phyloP scores from a whole-genome alignment of 2,797 vertebrate species.

The Crocidura indochinensis region DNA sequence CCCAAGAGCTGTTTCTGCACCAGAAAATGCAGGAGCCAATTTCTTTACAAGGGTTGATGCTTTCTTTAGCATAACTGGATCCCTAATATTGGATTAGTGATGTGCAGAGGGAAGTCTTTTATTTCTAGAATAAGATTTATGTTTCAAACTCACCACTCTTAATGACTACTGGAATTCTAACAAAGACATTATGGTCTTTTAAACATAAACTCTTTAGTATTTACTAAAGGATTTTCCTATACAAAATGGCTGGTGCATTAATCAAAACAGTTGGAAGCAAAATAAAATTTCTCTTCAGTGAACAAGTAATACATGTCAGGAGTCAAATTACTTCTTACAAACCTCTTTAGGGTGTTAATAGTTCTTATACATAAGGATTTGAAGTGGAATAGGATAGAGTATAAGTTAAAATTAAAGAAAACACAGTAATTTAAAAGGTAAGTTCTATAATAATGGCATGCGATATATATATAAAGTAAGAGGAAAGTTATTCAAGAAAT shows the following conservation, averaged over 20 bases:
- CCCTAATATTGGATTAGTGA: too few relatives aligned
- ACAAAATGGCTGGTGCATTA: background rate
- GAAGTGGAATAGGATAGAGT: background rate
- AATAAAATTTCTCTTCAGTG: background rate
- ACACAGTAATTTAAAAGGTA: background rate
- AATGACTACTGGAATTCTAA: too few relatives aligned
- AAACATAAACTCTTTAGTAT: background rate
- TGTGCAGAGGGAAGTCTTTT: too few relatives aligned
- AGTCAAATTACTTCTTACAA: background rate
- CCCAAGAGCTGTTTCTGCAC: too few relatives aligned
- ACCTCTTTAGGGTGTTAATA: background rate
- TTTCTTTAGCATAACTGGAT: too few relatives aligned
- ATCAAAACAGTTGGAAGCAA: background rate
- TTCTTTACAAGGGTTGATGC: too few relatives aligned
- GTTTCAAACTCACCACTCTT: too few relatives aligned
- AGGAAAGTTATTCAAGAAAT: conserved; percentile 25
- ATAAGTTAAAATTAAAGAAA: background rate
- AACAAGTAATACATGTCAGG: background rate
- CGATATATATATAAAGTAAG: background rate
- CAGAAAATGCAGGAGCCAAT: too few relatives aligned
- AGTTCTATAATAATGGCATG: background rate
- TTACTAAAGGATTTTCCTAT: background rate
- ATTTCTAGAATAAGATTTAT: too few relatives aligned
- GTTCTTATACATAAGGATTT: too few relatives aligned
- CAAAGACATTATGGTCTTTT: background rate